Base-by-base conservation (phyloP, 1,140 invertebrate genomes). In the Planococcus citri region DNA sequence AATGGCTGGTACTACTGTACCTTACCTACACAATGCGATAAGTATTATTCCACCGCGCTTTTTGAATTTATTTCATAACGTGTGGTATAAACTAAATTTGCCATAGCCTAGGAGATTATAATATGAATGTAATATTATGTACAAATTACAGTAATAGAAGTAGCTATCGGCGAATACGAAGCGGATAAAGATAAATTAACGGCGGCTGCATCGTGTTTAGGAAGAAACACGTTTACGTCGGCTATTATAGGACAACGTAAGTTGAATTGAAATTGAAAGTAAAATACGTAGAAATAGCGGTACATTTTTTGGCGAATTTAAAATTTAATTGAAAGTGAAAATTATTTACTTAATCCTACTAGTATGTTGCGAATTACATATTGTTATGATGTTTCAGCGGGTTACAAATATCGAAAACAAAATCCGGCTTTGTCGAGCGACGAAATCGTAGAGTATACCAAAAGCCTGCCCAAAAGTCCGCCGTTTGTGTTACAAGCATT, bases 91-190 rank as follows among this genome's bases (percentile, higher is more conserved):
- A n/a, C n/a, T n/a, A n/a, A n/a, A n/a, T n/a, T n/a, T n/a, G n/a
- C n/a, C n/a, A n/a, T n/a, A n/a, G n/a, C n/a, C n/a, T n/a, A n/a
- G n/a, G n/a, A n/a, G n/a, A n/a, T n/a, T n/a, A n/a, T n/a, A n/a
- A n/a, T n/a, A n/a, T n/a, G n/a, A 33, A 33, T 33, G 29, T 33
- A 33, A 33, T 33, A n/a, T n/a, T n/a, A 33, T 33, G 29, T 33
- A 6, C 29, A 12, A 22, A 9, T 84, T 84, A 73, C 76, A 91
- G 89, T 91, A 69, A 83, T 91, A 76, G 89, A 91, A 78, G 84
- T 91, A 0, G 87, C 88, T 1, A 85, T 87, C 21, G 88, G 88
- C 2, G 88, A 91, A 74, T 87, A 90, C 73, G 80, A 78, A 0
- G 77, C 81, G 14, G 80, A 83, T 64, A 80, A 87, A 25, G 83